These are phyloP conservation scores for Amphipyra tragopoginis DNA, from an alignment of 2,888 invertebrate species.

Conservation along the genomic window DNA sequence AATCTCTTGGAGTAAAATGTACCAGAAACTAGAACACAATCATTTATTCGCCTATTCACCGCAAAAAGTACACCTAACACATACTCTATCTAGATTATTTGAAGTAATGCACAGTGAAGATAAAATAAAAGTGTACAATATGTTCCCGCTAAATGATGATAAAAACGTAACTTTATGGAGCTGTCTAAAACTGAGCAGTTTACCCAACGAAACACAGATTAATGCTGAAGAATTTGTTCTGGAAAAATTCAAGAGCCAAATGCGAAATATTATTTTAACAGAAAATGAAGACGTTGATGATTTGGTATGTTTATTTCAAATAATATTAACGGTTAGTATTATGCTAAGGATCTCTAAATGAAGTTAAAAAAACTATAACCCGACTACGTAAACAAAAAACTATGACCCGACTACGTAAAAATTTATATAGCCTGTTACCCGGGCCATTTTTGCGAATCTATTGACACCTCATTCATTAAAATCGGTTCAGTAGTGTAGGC, in stretches of 20 bases:
- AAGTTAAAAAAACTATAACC: too few relatives aligned
- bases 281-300: slow-evolving; percentile 52
- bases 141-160: slow-evolving; percentile 66
- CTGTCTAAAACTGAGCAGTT: slow-evolving; percentile 67
- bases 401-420: too few relatives aligned
- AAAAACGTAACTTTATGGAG: slow-evolving; percentile 70
- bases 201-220: slow-evolving; percentile 64
- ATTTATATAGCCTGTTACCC: too few relatives aligned
- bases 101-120: slow-evolving; percentile 68
- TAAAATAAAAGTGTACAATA: slow-evolving; percentile 68
- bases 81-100: slow-evolving; percentile 71
- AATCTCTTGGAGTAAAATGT: slow-evolving; percentile 70
- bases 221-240: slow-evolving; percentile 59
- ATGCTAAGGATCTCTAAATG: too few relatives aligned
- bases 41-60: slow-evolving; percentile 69
- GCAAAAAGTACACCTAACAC: slow-evolving; percentile 71
- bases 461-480: too few relatives aligned
- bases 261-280: slow-evolving; percentile 34
- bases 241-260: slow-evolving; percentile 60
- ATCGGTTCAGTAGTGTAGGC: too few relatives aligned
- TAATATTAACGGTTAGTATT: too few relatives aligned
- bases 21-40: slow-evolving; percentile 68
- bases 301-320: slow-evolving; percentile 63
- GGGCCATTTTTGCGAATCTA: too few relatives aligned
- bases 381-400: too few relatives aligned